These are phyloP conservation scores for Nasonia oneida DNA, from an alignment of 2,888 invertebrate genomes.

Conservation along the genomic window DNA sequence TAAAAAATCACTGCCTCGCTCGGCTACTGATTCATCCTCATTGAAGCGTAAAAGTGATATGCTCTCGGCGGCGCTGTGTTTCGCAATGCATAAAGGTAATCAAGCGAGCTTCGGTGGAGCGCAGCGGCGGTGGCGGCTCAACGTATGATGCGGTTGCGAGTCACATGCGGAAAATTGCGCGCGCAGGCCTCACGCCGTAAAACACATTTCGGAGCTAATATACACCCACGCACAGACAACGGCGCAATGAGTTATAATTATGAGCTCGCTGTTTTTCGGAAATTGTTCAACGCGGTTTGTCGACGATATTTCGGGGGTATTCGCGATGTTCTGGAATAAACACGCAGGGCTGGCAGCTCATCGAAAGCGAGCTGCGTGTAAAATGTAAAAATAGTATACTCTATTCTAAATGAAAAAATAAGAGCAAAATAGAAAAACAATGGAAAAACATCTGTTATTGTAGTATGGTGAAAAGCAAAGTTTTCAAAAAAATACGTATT, in stretches of 20 bases:
- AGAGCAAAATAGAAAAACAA: no score
- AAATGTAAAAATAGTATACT: no score
- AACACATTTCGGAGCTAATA: slow-evolving; percentile 48
- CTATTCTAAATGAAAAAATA: no score
- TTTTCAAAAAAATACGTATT: no score
- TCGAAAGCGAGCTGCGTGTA: no score
- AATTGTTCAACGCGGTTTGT: neutral
- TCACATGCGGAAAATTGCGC: slow-evolving; percentile 57
- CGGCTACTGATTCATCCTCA: slow-evolving; percentile 17
- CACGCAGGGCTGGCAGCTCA: no score
- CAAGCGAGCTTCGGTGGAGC: slow-evolving; percentile 60
- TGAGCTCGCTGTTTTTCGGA: neutral
- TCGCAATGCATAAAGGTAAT: slow-evolving; percentile 67
- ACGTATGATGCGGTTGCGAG: slow-evolving; percentile 55
- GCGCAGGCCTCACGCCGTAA: slow-evolving; percentile 38
- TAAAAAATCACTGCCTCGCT: neutral
- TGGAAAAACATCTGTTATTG: no score
- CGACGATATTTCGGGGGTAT: neutral
- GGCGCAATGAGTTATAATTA: slow-evolving; percentile 51
- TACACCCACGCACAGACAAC: neutral
- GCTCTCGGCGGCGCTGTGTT: slow-evolving; percentile 21
- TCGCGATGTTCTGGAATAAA: no score
- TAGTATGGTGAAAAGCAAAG: no score
- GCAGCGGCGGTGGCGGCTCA: neutral
- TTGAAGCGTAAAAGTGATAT: slow-evolving; percentile 44